Base-by-base conservation (phyloP, 1,140 invertebrate genomes). In the Megalopta genalis region DNA sequence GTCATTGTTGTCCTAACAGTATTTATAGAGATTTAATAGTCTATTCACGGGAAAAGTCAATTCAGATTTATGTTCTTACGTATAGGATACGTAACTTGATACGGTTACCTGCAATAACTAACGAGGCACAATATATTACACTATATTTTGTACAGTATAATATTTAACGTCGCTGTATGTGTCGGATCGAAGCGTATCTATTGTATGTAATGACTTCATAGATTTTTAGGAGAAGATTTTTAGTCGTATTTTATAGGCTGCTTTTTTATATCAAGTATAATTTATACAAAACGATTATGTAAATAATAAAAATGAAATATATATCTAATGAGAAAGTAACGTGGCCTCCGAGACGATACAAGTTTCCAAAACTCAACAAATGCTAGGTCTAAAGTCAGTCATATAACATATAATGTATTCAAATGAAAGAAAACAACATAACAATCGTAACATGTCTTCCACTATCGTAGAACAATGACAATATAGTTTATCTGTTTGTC, bases 91-190 rank as follows among this genome's bases (percentile, higher is more conserved):
- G 62, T 86, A 86, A 85, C 60, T 67, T 39, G 14, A 81, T 46
- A 62, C 64, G 77, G 77, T 86, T 83, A 87, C 71, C 79, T 88
- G 83, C 84, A 89, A 89, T 90, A 87, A 89, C 57, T 87, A 85
- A 88, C n/a, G 74, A 86, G 81, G 82, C 77, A 89, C 86, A 86
- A 85, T 87, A 86, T 86, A 84, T 70, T 82, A 82, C 81, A 84
- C 80, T 87, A 90, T 88, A 88, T 90, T 88, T 90, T 89, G 75
- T 89, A 90, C 86, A 86, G 86, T 86, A 79, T 49, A 84, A 85
- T 85, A 86, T 81, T 83, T 81, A 77, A 74, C 80, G 77, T 76
- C 54, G 59, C 39, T 82, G 73, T 72, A 81, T 59, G 70, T 72
- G 60, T 85, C 59, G 75, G 78, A 57, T 67, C 80, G n/a, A 83